Percentiles rank a stretch among this genome's conserved stretches.
Conservation (phyloP, 2,113 vertebrate species). For the Thunnus maccoyii region DNA sequence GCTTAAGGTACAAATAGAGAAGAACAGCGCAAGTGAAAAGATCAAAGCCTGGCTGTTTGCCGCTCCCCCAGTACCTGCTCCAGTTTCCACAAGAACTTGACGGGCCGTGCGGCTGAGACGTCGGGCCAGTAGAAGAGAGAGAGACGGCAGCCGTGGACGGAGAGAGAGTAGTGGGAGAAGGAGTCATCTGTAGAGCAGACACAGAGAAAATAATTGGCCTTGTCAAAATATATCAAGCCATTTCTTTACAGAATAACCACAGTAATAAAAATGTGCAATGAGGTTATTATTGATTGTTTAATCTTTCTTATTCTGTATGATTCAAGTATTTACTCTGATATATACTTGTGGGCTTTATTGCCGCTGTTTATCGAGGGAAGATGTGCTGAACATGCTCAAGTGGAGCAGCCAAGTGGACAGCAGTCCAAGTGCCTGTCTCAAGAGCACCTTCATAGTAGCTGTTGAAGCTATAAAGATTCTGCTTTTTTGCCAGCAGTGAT, state of each 20-base stretch:
- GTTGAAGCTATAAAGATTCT: constrained; percentile 41
- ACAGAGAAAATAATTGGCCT: constrained; percentile 14
- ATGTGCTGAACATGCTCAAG: constrained; percentile 35
- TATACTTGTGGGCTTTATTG: background rate
- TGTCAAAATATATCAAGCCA: background rate
- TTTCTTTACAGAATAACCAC: background rate
- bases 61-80: constrained; percentile 90
- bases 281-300: constrained; percentile 10
- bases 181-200: constrained; percentile 88
- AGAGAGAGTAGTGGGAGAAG: constrained; percentile 95
- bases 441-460: constrained; percentile 57
- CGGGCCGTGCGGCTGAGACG: constrained; percentile 92
- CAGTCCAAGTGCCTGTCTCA: constrained; percentile 53
- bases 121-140: constrained; percentile 97
- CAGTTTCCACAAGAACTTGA: constrained; percentile 99
- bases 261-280: background rate
- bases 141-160: constrained; percentile 95
- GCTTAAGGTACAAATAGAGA: constrained; percentile 31
- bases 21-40: constrained; percentile 3
- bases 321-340: background rate
- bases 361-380: background rate
- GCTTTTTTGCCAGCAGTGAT: background rate
- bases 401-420: constrained; percentile 29
- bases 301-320: background rate
- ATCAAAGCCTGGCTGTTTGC: constrained; percentile 26